A percentile compares a stretch with the other conserved stretches of the same genome.
phyloP scores from a whole-genome alignment of 2,888 invertebrate species.

The Acronicta leporina region DNA sequence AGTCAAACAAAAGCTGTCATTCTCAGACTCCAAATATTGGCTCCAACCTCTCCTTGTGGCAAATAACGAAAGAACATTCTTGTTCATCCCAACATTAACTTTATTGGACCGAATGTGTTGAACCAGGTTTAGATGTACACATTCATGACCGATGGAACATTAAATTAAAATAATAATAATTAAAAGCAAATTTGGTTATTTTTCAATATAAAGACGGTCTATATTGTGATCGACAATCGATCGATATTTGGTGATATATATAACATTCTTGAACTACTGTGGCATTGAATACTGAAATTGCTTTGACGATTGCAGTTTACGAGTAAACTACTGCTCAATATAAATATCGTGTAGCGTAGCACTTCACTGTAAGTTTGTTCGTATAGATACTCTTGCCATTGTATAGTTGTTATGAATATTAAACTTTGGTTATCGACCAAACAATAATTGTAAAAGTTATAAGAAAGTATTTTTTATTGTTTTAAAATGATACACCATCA shows the following conservation, averaged over 20 bases:
- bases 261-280: constrained; percentile 10
- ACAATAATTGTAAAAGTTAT: too few species aligned
- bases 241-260: constrained; percentile 6
- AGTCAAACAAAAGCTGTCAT: too few species aligned
- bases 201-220: neutral
- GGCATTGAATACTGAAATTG: constrained; percentile 11
- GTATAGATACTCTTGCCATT: neutral
- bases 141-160: too few species aligned
- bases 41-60: too few species aligned
- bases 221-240: constrained; percentile 5
- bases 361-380: neutral
- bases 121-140: too few species aligned
- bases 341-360: neutral
- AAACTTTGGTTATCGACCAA: neutral
- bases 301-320: neutral
- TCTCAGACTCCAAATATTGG: too few species aligned
- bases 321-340: neutral
- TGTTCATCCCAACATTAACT: too few species aligned
- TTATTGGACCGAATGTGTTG: too few species aligned
- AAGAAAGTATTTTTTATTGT: too few species aligned
- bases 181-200: neutral
- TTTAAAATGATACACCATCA: too few species aligned
- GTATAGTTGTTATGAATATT: neutral
- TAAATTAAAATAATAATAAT: too few species aligned
- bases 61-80: too few species aligned